These are phyloP conservation scores for Sarcophaga peregrina DNA, from an alignment of 1,140 invertebrate species.

Conservation along the genomic window DNA sequence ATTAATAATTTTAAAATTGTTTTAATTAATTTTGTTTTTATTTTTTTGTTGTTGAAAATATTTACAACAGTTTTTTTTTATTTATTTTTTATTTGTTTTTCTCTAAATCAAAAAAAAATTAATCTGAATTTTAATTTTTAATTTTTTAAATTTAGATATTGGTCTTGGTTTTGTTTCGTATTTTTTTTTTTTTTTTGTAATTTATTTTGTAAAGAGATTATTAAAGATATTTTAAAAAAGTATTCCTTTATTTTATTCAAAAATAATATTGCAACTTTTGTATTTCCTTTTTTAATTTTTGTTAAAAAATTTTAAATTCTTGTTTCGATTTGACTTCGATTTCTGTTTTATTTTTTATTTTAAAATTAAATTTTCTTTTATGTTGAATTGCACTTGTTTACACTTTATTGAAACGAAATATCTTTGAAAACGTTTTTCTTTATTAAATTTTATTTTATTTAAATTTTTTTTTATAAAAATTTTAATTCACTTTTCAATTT, in stretches of 20 bases:
- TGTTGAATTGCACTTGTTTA: constrained; percentile 23
- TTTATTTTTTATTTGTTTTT: constrained; percentile 45
- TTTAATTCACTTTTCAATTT: neutral
- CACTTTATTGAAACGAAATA: neutral
- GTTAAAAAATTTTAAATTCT: too few species aligned
- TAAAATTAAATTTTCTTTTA: neutral
- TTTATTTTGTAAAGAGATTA: too few species aligned
- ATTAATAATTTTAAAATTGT: constrained; percentile 31
- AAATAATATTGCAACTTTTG: constrained; percentile 62
- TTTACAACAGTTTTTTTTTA: constrained; percentile 58
- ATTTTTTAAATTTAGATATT: constrained; percentile 18
- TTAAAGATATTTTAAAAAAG: constrained; percentile 19
- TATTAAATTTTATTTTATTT: neutral
- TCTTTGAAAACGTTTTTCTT: neutral
- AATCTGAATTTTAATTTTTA: constrained; percentile 27
- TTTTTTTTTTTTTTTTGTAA: neutral
- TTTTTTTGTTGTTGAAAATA: constrained; percentile 49
- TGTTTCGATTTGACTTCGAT: too few species aligned
- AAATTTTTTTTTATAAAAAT: neutral
- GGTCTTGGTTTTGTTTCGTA: constrained; percentile 25
- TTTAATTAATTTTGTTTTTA: constrained; percentile 11
- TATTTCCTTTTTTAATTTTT: constrained; percentile 58
- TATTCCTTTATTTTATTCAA: constrained; percentile 48
- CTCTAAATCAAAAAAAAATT: neutral
- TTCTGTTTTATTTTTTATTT: too few species aligned